These are phyloP conservation scores for Henricia sp. DNA, from an alignment of 53 echinoderm and acorn worm genomes.

Conservation along the genomic window DNA sequence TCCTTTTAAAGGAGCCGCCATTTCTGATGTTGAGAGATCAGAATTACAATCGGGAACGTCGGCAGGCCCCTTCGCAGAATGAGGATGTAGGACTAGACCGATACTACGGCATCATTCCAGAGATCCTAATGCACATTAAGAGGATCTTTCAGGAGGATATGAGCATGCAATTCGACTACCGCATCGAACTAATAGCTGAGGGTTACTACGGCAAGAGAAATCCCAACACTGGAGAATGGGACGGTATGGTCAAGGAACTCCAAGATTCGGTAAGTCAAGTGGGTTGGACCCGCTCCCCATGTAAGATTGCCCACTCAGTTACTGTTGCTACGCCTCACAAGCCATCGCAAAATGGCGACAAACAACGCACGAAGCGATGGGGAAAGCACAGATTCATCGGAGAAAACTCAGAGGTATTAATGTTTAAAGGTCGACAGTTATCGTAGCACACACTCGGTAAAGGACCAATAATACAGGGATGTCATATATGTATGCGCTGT, in stretches of 20 bases:
- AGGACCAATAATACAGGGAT: too few relatives aligned
- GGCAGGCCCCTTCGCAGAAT: slow-evolving; percentile 16
- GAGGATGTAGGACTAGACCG: slow-evolving; percentile 11
- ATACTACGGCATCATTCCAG: slow-evolving; percentile 64
- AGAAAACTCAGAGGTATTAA: too few relatives aligned
- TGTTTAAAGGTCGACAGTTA: too few relatives aligned
- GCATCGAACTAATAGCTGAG: slow-evolving; percentile 67
- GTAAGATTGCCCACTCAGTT: too few relatives aligned
- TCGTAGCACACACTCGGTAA: too few relatives aligned
- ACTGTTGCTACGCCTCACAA: too few relatives aligned
- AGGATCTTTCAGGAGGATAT: slow-evolving; percentile 73
- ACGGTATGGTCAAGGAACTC: slow-evolving; percentile 81
- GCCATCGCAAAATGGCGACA: too few relatives aligned
- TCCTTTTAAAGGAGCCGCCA: slow-evolving; percentile 71
- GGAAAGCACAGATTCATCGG: too few relatives aligned
- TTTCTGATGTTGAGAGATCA: slow-evolving; percentile 71
- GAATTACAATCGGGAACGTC: slow-evolving; percentile 57
- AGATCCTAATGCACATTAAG: slow-evolving; percentile 67
- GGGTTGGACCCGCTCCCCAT: too few relatives aligned
- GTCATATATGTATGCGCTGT: too few relatives aligned
- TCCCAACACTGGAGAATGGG: slow-evolving; percentile 81
- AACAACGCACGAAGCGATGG: too few relatives aligned
- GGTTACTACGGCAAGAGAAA: slow-evolving; percentile 81
- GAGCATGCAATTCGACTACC: slow-evolving; percentile 76
- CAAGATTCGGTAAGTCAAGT: slow-evolving; percentile 77